Conservation (phyloP, 2,888 invertebrate species). For the Pecten maximus region DNA sequence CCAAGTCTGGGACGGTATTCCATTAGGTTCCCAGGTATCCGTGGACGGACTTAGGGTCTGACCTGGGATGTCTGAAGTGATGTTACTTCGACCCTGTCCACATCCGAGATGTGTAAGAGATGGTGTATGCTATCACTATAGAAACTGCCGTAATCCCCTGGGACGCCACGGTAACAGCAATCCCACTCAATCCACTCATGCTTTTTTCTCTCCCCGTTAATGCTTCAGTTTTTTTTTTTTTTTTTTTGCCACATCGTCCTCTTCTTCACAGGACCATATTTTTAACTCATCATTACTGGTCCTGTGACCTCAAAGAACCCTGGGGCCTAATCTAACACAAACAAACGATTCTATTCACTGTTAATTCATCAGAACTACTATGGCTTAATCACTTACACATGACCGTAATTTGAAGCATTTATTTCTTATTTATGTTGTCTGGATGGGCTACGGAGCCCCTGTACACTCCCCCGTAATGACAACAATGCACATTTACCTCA, state of each 20-base stretch:
- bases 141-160: background rate
- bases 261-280: background rate
- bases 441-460: background rate
- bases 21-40: too few species aligned
- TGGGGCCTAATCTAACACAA: background rate
- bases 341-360: background rate
- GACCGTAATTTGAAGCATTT: background rate
- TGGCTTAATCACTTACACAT: slow-evolving; percentile 2
- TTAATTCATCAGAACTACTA: background rate
- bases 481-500: background rate
- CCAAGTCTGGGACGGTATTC: background rate
- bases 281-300: background rate
- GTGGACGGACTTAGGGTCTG: too few species aligned
- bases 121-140: background rate
- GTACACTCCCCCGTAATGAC: background rate
- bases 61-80: background rate
- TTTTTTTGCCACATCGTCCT: background rate
- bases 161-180: background rate
- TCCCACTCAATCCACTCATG: background rate
- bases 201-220: background rate
- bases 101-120: background rate
- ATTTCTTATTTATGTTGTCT: slow-evolving; percentile 10
- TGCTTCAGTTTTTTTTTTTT: background rate
- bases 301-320: background rate
- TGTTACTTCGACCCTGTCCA: background rate